Base-by-base conservation (phyloP, 2,113 vertebrate species). In the Sinocyclocheilus anshuiensis region DNA sequence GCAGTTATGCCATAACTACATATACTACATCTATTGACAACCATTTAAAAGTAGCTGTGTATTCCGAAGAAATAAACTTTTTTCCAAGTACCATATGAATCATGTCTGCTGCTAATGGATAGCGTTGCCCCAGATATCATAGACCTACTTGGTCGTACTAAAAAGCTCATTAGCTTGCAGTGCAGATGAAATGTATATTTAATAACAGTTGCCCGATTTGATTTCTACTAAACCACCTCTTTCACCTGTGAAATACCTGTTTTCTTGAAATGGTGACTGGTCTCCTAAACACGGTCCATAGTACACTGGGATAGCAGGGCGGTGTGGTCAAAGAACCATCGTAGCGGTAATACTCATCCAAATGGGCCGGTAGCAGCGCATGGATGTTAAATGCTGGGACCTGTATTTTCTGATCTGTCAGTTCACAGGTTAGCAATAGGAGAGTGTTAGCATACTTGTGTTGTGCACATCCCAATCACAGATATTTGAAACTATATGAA, bases 241-340 rank as follows among this genome's bases (percentile, higher is more conserved):
- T n/a, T n/a, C n/a, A n/a, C n/a, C n/a, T n/a, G 92, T 84, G 98
- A 98, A 87, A 99, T 93, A 96, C 97, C 97, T 99, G 98, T 75
- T 95, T 93, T 24, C 86, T 92, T 84, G 98, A 99, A 87, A 99
- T 93, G 29, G 94, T 94, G 11, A 98, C 93, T 0, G 95, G 93
- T 50, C 96, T 96, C 87, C 95, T 94, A 92, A 99, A 98, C 24
- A 99, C 91, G 0, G 97, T 98, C 98, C 98, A 99, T 86, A 97
- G 93, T 78, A 99, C 98, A 0, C 96, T 98, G 0, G 97, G 97
- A 89, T 96, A 96, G 90, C 98, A 99, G 0, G 98, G 98, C 9
- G 98, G 98, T 5, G 97, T 98, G 1, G 97, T 99, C 90, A 99
- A 93, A n/a, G 98, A 99, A 6, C 98, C 98, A 22, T 95, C 92